Evolutionary conservation across 2,113 vertebrate species (phyloP).

Genomic region (Festucalex cinctus): DNA sequence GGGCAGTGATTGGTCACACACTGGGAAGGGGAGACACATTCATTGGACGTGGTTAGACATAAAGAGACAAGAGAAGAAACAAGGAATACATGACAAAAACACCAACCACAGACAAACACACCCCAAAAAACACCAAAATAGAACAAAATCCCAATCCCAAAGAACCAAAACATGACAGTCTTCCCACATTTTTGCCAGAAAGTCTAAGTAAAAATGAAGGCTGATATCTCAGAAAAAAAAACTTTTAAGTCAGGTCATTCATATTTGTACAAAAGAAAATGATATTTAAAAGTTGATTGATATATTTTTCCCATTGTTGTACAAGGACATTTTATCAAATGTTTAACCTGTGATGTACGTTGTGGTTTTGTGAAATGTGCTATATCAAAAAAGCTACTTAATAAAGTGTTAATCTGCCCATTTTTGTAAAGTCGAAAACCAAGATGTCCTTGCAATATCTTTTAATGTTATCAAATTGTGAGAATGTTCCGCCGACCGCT

Average conservation of each 20-base stretch:
- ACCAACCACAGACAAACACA: too few relatives aligned
- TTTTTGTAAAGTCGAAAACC: background rate
- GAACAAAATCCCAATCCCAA: too few relatives aligned
- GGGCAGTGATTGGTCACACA: too few relatives aligned
- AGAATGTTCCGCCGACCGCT: background rate
- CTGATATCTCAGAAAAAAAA: background rate
- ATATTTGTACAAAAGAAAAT: background rate
- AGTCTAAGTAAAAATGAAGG: background rate
- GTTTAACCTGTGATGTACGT: background rate
- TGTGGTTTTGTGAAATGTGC: background rate
- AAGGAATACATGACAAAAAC: too few relatives aligned
- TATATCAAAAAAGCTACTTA: background rate
- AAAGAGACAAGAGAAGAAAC: too few relatives aligned
- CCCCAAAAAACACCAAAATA: too few relatives aligned
- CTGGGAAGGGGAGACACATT: too few relatives aligned
- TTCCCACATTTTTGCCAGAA: background rate
- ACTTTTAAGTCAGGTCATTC: background rate
- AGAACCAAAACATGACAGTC: too few relatives aligned
- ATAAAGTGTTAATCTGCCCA: background rate
- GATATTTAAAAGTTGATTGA: background rate
- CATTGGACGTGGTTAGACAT: too few relatives aligned
- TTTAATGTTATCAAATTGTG: background rate
- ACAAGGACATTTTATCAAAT: background rate
- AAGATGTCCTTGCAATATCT: slow-evolving; percentile 2
- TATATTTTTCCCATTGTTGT: background rate